Evolutionary conservation across 2,888 invertebrate species (phyloP).

Genomic region (Idaea biselata): DNA sequence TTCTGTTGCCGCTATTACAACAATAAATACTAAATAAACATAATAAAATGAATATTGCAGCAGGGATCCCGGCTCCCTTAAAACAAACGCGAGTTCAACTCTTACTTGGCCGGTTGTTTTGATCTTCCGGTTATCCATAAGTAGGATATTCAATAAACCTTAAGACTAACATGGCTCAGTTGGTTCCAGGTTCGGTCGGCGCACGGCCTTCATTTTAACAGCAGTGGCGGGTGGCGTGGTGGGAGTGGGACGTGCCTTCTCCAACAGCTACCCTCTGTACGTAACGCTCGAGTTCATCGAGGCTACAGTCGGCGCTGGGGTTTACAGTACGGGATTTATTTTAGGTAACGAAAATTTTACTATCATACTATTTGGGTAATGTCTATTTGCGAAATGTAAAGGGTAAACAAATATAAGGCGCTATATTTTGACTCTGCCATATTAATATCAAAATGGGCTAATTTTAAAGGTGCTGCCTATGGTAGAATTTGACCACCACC

Average conservation of each 20-base stretch:
- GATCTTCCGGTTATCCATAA: background rate
- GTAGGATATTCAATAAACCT: background rate
- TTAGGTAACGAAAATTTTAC: conserved; percentile 60
- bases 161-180: conserved; percentile 10
- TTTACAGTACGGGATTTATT: conserved; percentile 66
- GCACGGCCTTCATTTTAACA: conserved; percentile 78
- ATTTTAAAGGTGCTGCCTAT: too few species aligned
- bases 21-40: too few species aligned
- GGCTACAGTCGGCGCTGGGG: conserved; percentile 58
- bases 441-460: too few species aligned
- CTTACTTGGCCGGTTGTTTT: too few species aligned
- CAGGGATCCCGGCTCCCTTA: too few species aligned
- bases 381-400: too few species aligned
- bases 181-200: conserved; percentile 76
- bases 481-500: too few species aligned
- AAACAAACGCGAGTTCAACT: too few species aligned
- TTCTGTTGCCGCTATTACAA: too few species aligned
- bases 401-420: too few species aligned
- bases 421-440: conserved; percentile 4
- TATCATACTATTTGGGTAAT: background rate
- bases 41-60: too few species aligned
- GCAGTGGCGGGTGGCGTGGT: conserved; percentile 75
- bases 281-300: conserved; percentile 60
- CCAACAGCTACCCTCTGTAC: conserved; percentile 52
- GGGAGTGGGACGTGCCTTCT: conserved; percentile 65